These are phyloP conservation scores for Epinotia demarniana DNA, from an alignment of 2,888 invertebrate species.

Conservation along the genomic window DNA sequence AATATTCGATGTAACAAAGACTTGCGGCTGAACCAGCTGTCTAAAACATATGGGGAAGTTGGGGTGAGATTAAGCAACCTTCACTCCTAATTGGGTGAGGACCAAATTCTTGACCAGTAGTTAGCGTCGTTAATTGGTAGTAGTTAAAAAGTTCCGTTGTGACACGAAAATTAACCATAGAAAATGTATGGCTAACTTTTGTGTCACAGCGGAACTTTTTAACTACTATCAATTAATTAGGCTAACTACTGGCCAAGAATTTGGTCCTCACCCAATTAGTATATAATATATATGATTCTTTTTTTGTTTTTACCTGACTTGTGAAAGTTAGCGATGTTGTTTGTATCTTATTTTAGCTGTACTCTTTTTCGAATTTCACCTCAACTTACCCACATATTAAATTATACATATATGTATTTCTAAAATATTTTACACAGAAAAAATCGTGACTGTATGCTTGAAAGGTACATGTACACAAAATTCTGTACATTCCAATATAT, in stretches of 20 bases:
- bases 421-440: slow-evolving; percentile 38
- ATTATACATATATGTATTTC: slow-evolving; percentile 23
- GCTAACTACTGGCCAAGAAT: too few species aligned
- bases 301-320: background rate
- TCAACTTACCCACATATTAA: background rate
- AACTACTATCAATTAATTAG: too few species aligned
- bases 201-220: too few species aligned
- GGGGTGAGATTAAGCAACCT: background rate
- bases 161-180: too few species aligned
- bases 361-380: background rate
- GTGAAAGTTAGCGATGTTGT: too few species aligned
- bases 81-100: too few species aligned
- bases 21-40: background rate
- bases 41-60: background rate
- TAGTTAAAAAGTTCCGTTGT: too few species aligned
- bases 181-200: too few species aligned
- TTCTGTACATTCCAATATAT: slow-evolving; percentile 25
- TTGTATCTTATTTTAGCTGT: background rate
- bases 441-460: slow-evolving; percentile 23
- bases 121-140: too few species aligned
- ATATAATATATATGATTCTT: too few species aligned
- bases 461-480: slow-evolving; percentile 17
- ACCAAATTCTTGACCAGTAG: too few species aligned
- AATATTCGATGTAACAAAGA: slow-evolving; percentile 36
- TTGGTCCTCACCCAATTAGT: too few species aligned